Percentiles rank a stretch among this genome's conserved stretches.
Evolutionary conservation across 2,113 vertebrate genomes (phyloP).

Genomic region (Accipiter virgatus): DNA sequence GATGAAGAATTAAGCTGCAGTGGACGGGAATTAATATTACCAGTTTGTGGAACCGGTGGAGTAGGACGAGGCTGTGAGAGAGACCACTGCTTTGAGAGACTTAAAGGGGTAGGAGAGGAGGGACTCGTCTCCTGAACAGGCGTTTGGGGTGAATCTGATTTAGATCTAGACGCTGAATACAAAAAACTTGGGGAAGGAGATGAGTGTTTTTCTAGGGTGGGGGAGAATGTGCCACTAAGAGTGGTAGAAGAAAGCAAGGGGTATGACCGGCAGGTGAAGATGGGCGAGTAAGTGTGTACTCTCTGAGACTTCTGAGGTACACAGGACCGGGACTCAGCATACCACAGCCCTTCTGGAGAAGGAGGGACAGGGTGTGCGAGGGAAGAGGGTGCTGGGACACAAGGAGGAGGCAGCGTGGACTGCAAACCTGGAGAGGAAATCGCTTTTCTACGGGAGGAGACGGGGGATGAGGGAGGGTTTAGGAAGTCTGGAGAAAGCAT

Average conservation of each 20-base stretch:
- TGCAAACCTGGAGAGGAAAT: neutral
- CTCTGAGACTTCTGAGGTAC: conserved; percentile 46
- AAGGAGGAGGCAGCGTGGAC: neutral
- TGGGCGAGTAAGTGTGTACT: conserved; percentile 34
- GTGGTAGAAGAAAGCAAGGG: conserved; percentile 39
- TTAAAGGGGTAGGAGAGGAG: neutral
- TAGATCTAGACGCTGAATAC: conserved; percentile 19
- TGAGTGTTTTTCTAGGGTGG: conserved; percentile 13
- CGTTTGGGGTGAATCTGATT: neutral
- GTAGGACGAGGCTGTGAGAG: neutral
- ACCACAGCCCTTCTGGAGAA: neutral
- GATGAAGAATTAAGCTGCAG: neutral
- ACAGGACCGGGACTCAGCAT: neutral
- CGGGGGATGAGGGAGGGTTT: neutral
- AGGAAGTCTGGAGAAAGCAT: neutral
- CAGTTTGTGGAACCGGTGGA: neutral
- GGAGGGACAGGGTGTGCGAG: neutral
- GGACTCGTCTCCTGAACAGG: neutral
- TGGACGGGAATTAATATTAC: neutral
- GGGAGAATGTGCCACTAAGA: neutral
- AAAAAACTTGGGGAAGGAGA: conserved; percentile 22
- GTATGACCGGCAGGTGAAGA: conserved; percentile 42
- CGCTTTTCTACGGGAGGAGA: neutral
- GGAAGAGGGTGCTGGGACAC: conserved; percentile 2
- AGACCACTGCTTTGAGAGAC: neutral